These are phyloP conservation scores for Dryas iulia DNA, from an alignment of 1,140 invertebrate species.

Conservation along the genomic window DNA sequence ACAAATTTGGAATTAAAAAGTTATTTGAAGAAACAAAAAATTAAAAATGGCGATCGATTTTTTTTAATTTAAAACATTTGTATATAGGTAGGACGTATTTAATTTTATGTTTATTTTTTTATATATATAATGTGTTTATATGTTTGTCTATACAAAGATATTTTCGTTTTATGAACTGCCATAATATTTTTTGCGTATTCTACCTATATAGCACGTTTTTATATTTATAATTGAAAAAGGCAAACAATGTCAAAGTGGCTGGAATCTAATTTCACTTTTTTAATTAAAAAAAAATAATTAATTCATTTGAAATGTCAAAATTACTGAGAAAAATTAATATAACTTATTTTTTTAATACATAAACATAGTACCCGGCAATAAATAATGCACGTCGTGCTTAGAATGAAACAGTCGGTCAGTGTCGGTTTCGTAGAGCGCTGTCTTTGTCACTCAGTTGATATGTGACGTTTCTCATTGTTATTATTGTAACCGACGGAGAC, in stretches of 20 bases:
- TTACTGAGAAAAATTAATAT: no score
- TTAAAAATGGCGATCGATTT: slow-evolving; percentile 28
- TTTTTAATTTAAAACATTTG: slow-evolving; percentile 48
- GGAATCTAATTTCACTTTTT: background rate
- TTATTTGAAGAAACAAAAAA: background rate
- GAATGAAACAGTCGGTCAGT: no score
- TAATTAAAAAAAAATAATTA: background rate
- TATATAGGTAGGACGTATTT: slow-evolving; percentile 60
- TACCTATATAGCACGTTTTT: slow-evolving; percentile 22
- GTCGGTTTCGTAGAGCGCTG: no score
- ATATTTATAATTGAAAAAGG: slow-evolving; percentile 22
- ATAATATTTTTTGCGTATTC: slow-evolving; percentile 7
- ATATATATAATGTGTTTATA: slow-evolving; percentile 10
- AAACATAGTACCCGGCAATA: no score
- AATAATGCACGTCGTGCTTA: no score
- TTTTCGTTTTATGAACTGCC: slow-evolving; percentile 23
- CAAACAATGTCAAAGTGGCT: background rate
- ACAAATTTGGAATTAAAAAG: slow-evolving; percentile 2
- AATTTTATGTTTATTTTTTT: slow-evolving; percentile 20
- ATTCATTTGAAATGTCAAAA: no score
- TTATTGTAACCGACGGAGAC: no score
- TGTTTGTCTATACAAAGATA: slow-evolving; percentile 22
- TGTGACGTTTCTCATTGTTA: no score
- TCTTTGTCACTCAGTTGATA: no score
- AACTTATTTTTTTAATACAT: no score